Evolutionary conservation across 2,113 vertebrate species (phyloP), one percentile per base, ranked within the genome.

Genomic region (Grus americana): DNA sequence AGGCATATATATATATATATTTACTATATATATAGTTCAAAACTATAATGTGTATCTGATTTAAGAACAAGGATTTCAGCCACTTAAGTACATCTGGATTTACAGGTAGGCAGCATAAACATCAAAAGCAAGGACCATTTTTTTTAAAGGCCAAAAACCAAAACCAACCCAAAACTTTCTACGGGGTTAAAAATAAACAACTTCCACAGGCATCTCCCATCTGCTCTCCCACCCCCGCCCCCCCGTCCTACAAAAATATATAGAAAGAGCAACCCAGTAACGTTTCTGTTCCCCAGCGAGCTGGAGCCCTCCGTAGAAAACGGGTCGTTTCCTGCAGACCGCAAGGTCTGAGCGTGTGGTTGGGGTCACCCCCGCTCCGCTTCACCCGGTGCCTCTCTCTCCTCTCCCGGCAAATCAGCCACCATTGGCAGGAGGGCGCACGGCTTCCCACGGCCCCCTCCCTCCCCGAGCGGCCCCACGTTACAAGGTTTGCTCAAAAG

Each of bases 1-100:
- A 95, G 94, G 95, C 97, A 96, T 95, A 97, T 97, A 95, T 96
- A 96, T 97, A 95, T 97, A 96, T 97, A 96, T 97, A 80, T 95
- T 95, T 95, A 98, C 94, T 97, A 98, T 98, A 98, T 97, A 96
- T 97, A 98, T 97, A 98, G 94, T 97, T 97, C 95, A 97, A 98
- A 98, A 98, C 97, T 98, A 97, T 98, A 98, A 97, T 97, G 97
- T 97, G 97, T 98, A 98, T 98, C 96, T 98, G 97, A 97, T 97
- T 97, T 97, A 97, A 97, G 96, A 96, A 97, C 96, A 97, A 91
- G 95, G 92, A 93, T 91, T 86, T 95, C 85, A 86, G 95, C 94
- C 96, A 91, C 95, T 97, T 97, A 95, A 90, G 89, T 96, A 97
- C 85, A 89, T 93, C 95, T 95, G 96, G 96, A 96, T 94, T 97